These are phyloP conservation scores for Clepsis dumicolana DNA, from an alignment of 2,888 invertebrate species.

Conservation along the genomic window DNA sequence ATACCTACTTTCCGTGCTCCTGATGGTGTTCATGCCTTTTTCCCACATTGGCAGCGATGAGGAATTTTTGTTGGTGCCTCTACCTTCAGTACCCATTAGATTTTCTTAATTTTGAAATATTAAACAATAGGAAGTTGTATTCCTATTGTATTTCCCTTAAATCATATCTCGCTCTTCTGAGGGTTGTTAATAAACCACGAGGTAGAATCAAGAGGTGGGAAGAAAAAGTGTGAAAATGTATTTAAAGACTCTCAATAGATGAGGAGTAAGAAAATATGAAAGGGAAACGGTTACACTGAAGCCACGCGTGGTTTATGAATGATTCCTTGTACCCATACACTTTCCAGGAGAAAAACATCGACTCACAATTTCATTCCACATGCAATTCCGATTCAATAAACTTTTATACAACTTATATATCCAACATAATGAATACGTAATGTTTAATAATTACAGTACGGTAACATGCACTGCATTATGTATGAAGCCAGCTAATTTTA, in stretches of 20 bases:
- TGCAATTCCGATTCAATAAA: neutral
- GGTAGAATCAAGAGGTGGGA: neutral
- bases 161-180: neutral
- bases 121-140: neutral
- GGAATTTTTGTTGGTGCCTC: too few relatives aligned
- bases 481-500: conserved; percentile 81
- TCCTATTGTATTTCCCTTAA: neutral
- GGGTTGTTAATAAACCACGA: conserved; percentile 4
- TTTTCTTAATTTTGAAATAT: neutral
- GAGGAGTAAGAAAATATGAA: neutral
- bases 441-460: conserved; percentile 48
- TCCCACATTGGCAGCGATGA: too few relatives aligned
- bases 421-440: conserved; percentile 20
- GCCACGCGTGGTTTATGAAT: neutral
- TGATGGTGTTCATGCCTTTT: too few relatives aligned
- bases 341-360: neutral
- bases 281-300: too few relatives aligned
- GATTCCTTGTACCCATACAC: neutral
- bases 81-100: too few relatives aligned
- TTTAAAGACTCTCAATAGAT: too few relatives aligned
- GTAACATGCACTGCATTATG: conserved; percentile 82
- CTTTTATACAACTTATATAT: conserved; percentile 12
- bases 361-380: neutral
- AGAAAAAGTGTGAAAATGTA: too few relatives aligned
- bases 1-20: too few relatives aligned